Percentiles rank a stretch among this genome's conserved stretches.
Conservation (phyloP, 2,888 invertebrate species). For the Apoderus coryli region DNA sequence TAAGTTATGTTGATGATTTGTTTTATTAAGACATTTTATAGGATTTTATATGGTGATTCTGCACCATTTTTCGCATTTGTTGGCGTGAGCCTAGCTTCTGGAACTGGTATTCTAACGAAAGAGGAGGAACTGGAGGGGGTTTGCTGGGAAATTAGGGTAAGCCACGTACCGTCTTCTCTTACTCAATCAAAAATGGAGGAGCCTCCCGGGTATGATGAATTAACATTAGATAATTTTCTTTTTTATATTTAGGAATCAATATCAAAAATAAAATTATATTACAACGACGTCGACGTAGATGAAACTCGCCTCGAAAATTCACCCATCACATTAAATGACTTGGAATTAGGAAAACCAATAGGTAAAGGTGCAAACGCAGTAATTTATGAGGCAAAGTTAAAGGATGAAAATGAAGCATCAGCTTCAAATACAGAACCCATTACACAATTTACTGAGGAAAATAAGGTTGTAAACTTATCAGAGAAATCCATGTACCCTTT, state of each 20-base stretch:
- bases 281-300: conserved; percentile 33
- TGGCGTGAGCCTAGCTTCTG: conserved; percentile 57
- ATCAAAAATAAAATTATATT: conserved; percentile 41
- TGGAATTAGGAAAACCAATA: conserved; percentile 54
- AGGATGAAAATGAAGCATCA: conserved; percentile 23
- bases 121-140: conserved; percentile 65
- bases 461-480: conserved; percentile 3
- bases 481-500: conserved; percentile 38
- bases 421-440: conserved; percentile 3
- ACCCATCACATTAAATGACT: conserved; percentile 40
- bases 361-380: conserved; percentile 73
- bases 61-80: conserved; percentile 61
- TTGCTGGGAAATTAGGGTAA: conserved; percentile 61
- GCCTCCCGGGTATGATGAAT: background rate
- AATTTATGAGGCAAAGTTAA: conserved; percentile 53
- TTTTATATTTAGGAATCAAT: conserved; percentile 38
- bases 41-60: conserved; percentile 51
- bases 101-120: conserved; percentile 56
- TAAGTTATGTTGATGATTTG: too few species aligned
- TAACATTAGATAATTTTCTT: conserved; percentile 1
- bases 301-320: conserved; percentile 29
- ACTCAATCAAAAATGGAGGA: background rate
- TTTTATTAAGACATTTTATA: too few species aligned
- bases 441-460: conserved; percentile 2
- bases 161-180: too few species aligned